A percentile compares a stretch with the other conserved stretches of the same genome.
These are phyloP conservation scores for Eretmochelys imbricata DNA, from an alignment of 2,113 vertebrate species.

Conservation along the genomic window DNA sequence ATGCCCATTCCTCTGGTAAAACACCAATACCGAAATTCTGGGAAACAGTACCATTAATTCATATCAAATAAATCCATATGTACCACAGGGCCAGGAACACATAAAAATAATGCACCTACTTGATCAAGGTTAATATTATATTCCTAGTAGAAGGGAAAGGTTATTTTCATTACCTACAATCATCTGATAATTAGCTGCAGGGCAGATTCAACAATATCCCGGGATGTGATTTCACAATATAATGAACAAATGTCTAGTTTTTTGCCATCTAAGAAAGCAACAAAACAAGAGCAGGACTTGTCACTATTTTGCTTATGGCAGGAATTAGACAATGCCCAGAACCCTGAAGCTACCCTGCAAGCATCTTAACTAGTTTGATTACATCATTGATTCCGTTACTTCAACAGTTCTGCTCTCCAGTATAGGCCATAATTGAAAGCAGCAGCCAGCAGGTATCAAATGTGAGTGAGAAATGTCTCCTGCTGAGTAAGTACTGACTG, in stretches of 20 bases:
- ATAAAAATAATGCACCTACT: conserved; percentile 67
- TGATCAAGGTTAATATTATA: conserved; percentile 68
- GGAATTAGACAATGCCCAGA: conserved; percentile 63
- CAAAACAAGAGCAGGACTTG: conserved; percentile 53
- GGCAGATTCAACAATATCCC: conserved; percentile 65
- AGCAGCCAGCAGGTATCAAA: conserved; percentile 75
- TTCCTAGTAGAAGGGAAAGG: conserved; percentile 67
- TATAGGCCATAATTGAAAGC: conserved; percentile 77
- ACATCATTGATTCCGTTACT: conserved; percentile 66
- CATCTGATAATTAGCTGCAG: conserved; percentile 71
- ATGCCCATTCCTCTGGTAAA: conserved; percentile 59
- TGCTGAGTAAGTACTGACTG: conserved; percentile 68
- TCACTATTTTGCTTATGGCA: conserved; percentile 61
- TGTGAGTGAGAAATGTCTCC: conserved; percentile 60
- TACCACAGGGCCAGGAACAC: conserved; percentile 62
- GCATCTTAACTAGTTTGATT: conserved; percentile 75
- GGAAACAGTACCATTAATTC: conserved; percentile 68
- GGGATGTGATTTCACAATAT: conserved; percentile 66
- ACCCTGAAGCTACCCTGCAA: conserved; percentile 52
- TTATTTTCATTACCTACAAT: conserved; percentile 72
- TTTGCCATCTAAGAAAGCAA: conserved; percentile 53
- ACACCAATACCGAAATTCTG: conserved; percentile 58
- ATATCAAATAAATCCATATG: conserved; percentile 70
- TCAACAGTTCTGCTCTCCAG: conserved; percentile 66
- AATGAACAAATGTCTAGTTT: conserved; percentile 58